phyloP scores from a whole-genome alignment of 2,888 invertebrate species.

The Pasiphila rectangulata region DNA sequence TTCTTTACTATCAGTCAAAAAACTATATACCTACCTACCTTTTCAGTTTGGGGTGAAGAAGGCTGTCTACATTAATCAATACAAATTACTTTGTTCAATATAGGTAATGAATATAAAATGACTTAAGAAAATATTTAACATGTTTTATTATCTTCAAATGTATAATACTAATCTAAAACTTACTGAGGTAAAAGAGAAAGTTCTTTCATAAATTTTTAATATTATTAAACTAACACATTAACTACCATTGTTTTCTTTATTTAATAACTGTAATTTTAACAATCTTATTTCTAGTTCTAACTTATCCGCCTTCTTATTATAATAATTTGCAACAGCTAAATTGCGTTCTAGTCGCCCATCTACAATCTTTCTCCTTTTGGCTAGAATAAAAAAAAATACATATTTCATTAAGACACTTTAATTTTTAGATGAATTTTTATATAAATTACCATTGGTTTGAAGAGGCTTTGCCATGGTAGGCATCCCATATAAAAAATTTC shows the following conservation, averaged over 20 bases:
- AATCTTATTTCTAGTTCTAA: background rate
- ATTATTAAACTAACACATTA: background rate
- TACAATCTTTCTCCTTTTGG: background rate
- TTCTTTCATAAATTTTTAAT: background rate
- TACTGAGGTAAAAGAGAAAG: background rate
- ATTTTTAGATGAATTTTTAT: background rate
- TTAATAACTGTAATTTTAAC: slow-evolving; percentile 1
- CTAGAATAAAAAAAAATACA: background rate
- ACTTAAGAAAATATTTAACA: no score
- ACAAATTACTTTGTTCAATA: no score
- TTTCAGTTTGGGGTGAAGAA: no score
- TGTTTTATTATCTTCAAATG: no score
- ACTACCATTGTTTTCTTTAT: background rate
- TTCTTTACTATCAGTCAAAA: no score
- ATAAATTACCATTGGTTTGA: background rate
- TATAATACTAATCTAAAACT: no score
- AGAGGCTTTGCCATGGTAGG: background rate
- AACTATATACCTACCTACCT: no score
- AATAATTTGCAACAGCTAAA: background rate
- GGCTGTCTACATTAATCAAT: no score
- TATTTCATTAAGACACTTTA: background rate
- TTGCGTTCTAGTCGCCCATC: background rate
- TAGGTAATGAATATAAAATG: no score
- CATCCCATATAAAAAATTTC: background rate
- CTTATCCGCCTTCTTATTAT: background rate